Base-by-base conservation (phyloP, 2,797 vertebrate genomes). In the Melanotaenia maccullochi region DNA sequence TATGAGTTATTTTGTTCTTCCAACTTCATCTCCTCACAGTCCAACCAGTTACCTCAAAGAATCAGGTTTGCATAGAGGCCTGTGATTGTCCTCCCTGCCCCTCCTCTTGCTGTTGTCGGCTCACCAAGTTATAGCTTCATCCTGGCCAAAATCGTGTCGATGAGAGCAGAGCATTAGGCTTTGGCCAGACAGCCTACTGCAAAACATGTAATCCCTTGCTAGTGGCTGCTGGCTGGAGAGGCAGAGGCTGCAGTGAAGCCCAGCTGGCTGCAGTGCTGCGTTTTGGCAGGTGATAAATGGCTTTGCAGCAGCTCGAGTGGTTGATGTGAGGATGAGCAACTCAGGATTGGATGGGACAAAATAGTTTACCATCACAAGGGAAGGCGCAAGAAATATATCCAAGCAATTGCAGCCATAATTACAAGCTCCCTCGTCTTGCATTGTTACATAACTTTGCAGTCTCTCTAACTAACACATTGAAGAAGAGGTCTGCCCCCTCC, bases 371-470 rank as follows among this genome's bases (percentile, higher is more conserved):
- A 18, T 28, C 4, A 30, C 25, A 24, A 28, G 35, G 51, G 44
- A 67, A 72, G 70, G 28, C 38, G 24, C 16, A 1, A 16, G 18
- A 38, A 65, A 25, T 14, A n/a, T 9, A 33, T 25, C 14, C 13
- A 5, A 55, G 52, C 22, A 55, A 7, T 30, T 18, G 52, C 44
- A 47, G 44, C 11, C 13, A 1, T 60, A 49, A 60, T 68, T 49
- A 51, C 22, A 25, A 68, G 7, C 22, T 14, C 12, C 28, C 38
- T 54, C 42, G 33, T 22, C 25, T 59, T 38, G 52, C 78, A 70
- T 18, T 22, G 78, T 86, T 84, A 47, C 76, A 52, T 81, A 81
- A 79, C 69, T 73, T 56, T 75, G 67, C 69, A 73, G 73, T 32
- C 24, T 57, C 56, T 51, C 56, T 9, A 3, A 35, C 68, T 44